phyloP scores from a whole-genome alignment of 2,113 vertebrate genomes.

The Crotalus horridus region DNA sequence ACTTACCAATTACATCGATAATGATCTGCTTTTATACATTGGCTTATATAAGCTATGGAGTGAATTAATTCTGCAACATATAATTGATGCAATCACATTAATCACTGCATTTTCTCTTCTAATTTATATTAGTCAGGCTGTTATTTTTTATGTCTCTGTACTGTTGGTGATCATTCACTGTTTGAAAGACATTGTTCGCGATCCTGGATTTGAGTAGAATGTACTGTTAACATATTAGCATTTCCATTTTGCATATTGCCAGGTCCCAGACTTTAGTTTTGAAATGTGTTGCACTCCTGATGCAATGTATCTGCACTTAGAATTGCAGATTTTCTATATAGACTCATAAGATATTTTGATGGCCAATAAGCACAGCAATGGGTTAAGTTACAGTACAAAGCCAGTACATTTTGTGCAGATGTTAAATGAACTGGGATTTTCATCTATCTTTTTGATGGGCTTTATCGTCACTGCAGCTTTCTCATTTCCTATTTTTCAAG shows the following conservation, averaged over 20 bases:
- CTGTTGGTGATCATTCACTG: not conserved
- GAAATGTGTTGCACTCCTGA: not conserved
- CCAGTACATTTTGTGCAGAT: not conserved
- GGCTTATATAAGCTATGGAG: not conserved
- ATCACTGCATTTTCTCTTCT: not conserved
- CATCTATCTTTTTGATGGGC: not conserved
- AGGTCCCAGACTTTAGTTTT: not conserved
- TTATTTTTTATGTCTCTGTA: not conserved
- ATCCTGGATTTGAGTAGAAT: not conserved
- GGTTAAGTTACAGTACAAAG: not conserved
- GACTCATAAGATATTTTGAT: not conserved
- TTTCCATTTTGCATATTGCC: not conserved
- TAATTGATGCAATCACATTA: not conserved
- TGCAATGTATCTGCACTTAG: not conserved
- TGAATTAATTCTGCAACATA: not conserved
- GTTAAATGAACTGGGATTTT: not conserved
- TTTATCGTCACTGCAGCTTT: not conserved
- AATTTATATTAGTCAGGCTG: not conserved
- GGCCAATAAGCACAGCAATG: not conserved
- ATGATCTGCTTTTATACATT: not conserved
- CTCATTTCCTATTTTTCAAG: not conserved
- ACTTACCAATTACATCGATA: not conserved
- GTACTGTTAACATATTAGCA: not conserved
- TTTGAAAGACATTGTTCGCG: not conserved
- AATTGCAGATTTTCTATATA: not conserved